Evolutionary conservation across 2,888 invertebrate genomes (phyloP), one percentile per base, ranked within the genome.

Genomic region (Catonia carolina): DNA sequence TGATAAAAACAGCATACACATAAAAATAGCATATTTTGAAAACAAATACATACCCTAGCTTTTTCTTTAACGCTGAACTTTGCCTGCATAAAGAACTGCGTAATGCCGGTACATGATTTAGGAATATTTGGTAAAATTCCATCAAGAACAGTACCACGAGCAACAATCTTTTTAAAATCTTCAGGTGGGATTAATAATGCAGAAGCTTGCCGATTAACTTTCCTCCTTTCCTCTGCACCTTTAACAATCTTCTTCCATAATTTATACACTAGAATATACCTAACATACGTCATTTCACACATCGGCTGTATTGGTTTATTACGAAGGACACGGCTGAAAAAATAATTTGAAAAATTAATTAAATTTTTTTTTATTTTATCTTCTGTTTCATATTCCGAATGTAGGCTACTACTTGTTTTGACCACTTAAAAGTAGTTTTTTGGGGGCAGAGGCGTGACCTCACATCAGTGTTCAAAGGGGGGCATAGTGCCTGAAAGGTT

Each of bases 251-350:
- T 63, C 54, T 66, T 66, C 66, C 66, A 67, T 58, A 65, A 49
- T 58, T 67, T 67, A 54, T 65, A 67, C 6, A 62, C 62, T 8
- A 67, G 62, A 23, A 67, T 47, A 48, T 65, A 67, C 20, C 67
- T 53, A 3, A 67, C 62, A 42, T 65, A 67, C 1, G 65, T 60
- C 18, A 62, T 51, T n/a, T 64, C 64, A 47, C 62, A 55, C 37
- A 61, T 45, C 10, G 63, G 53, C 48, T 47, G 27, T 2, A 60
- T 59, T 12, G 62, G 62, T 17, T 47, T 58, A 6, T 63, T 61
- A 41, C 59, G 57, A 49, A 63, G 52, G 14, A 63, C 52, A 22
- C 60, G 48, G 31, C 63, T 63, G 53, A 20, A 39, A 56, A 48
- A 49, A 12, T n/a, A n/a, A n/a, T n/a, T n/a, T n/a, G n/a, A n/a